These are phyloP conservation scores for Ciconia nigra DNA, from an alignment of 2,797 vertebrate species.

Conservation along the genomic window DNA sequence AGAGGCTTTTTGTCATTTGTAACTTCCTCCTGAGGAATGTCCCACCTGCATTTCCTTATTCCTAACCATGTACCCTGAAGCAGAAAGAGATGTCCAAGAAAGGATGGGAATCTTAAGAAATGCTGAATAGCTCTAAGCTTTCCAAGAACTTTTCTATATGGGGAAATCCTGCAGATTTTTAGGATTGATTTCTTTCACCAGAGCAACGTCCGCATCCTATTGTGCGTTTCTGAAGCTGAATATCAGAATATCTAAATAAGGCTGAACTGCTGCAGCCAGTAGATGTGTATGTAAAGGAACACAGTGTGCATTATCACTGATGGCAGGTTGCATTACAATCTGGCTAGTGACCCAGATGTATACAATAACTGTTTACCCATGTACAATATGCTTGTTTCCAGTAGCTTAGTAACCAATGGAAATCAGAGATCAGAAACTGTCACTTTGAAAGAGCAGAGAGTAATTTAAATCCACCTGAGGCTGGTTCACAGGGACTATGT, in stretches of 20 bases:
- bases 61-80: background rate
- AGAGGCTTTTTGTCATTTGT: background rate
- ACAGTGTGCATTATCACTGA: background rate
- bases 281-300: background rate
- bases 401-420: background rate
- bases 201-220: background rate
- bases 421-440: conserved; percentile 12
- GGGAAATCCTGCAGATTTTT: background rate
- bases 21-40: background rate
- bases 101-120: background rate
- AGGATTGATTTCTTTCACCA: background rate
- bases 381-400: background rate
- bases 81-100: background rate
- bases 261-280: background rate
- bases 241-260: background rate
- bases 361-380: background rate
- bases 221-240: background rate
- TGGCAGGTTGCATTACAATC: background rate
- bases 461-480: conserved; percentile 13
- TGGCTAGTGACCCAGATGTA: background rate
- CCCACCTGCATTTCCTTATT: background rate
- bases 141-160: background rate
- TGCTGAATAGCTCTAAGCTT: background rate
- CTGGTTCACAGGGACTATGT: background rate
- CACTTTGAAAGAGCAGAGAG: conserved; percentile 12